These are phyloP conservation scores for Hyalella azteca DNA, from an alignment of 2,888 invertebrate genomes.

Conservation along the genomic window DNA sequence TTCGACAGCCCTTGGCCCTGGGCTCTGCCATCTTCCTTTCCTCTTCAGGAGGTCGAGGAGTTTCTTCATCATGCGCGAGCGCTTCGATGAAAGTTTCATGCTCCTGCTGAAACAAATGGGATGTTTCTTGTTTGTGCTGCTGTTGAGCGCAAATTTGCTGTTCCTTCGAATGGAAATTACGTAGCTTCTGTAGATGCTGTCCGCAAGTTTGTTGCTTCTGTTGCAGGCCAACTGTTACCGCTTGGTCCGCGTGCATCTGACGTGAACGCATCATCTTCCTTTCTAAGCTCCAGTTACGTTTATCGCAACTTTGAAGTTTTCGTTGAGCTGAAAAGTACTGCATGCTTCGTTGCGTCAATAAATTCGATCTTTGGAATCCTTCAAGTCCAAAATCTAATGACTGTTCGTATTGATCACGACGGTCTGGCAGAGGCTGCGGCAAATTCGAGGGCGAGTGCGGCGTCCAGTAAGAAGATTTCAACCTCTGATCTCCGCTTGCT, in stretches of 20 bases:
- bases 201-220: not conserved
- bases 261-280: too few relatives aligned
- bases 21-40: not conserved
- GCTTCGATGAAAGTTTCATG: too few relatives aligned
- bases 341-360: not conserved
- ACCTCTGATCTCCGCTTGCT: not conserved
- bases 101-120: too few relatives aligned
- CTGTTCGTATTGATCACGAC: conserved; percentile 10
- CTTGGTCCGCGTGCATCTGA: not conserved
- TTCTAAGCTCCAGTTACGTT: not conserved
- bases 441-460: conserved; percentile 15
- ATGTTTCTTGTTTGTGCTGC: conserved; percentile 16
- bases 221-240: not conserved
- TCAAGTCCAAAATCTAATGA: not conserved
- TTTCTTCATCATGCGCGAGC: too few relatives aligned
- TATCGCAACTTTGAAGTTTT: not conserved
- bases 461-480: conserved; percentile 6
- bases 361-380: not conserved
- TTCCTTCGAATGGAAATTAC: too few relatives aligned
- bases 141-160: too few relatives aligned
- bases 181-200: too few relatives aligned
- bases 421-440: not conserved
- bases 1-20: not conserved
- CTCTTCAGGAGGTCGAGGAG: too few relatives aligned
- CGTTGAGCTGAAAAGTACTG: not conserved